These are phyloP conservation scores for Lepus oiostolus DNA, from an alignment of 2,797 vertebrate genomes.

Conservation along the genomic window DNA sequence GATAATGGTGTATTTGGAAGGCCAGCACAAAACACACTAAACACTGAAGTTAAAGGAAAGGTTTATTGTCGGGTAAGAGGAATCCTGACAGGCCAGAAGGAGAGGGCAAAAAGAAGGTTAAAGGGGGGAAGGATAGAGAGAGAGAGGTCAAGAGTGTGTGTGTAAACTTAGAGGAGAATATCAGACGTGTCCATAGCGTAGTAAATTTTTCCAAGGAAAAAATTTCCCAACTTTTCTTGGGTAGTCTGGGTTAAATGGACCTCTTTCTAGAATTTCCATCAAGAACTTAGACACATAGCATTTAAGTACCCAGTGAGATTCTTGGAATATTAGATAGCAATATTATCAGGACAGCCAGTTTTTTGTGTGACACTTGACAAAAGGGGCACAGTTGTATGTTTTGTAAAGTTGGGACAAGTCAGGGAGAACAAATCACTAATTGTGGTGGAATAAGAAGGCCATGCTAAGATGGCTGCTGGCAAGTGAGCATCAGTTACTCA, in stretches of 20 bases:
- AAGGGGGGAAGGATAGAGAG: too few relatives aligned
- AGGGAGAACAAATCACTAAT: neutral
- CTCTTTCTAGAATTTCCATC: neutral
- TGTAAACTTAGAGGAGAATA: neutral
- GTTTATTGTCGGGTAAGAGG: too few relatives aligned
- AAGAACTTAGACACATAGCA: neutral
- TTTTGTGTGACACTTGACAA: neutral
- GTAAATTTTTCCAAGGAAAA: slow-evolving; percentile 39
- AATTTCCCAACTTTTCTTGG: neutral
- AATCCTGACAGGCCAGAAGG: too few relatives aligned
- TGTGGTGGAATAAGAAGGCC: too few relatives aligned
- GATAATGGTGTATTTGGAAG: too few relatives aligned
- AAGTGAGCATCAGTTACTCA: too few relatives aligned
- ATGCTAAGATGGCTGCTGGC: too few relatives aligned
- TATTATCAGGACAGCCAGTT: neutral
- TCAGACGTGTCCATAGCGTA: neutral
- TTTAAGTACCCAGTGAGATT: neutral
- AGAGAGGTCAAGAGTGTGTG: too few relatives aligned
- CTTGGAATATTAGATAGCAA: neutral
- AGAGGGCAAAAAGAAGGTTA: too few relatives aligned
- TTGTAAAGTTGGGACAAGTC: neutral
- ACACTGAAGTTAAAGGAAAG: too few relatives aligned
- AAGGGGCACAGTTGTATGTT: neutral
- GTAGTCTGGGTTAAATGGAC: neutral
- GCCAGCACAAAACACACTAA: too few relatives aligned